Evolutionary conservation across 2,113 vertebrate genomes (phyloP).

Genomic region (Gila orcuttii): DNA sequence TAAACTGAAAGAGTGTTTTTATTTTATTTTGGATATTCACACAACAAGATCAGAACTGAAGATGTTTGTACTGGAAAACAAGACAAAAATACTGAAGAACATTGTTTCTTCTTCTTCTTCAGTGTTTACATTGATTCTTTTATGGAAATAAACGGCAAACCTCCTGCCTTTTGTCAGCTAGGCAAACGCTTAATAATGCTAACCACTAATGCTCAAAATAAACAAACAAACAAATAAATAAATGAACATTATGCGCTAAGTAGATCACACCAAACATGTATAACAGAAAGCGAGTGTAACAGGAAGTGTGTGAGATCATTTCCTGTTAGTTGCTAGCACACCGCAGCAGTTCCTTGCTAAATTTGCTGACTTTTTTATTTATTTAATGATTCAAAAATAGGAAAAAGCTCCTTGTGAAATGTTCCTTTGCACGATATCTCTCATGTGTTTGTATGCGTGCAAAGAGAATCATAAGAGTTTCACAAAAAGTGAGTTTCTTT

Average conservation of each 20-base stretch:
- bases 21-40: no score
- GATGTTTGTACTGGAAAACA: no score
- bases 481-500: no score
- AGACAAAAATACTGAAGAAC: no score
- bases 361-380: background rate
- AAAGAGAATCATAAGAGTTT: no score
- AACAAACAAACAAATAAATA: background rate
- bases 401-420: background rate
- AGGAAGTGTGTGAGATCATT: slow-evolving; percentile 14
- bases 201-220: background rate
- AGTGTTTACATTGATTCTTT: background rate
- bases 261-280: no score
- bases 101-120: no score
- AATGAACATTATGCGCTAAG: background rate
- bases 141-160: background rate
- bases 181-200: background rate
- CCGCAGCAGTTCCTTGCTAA: no score
- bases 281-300: background rate
- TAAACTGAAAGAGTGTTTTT: no score
- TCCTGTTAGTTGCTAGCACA: slow-evolving; percentile 2
- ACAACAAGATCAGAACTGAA: no score
- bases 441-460: background rate
- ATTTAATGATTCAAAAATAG: background rate
- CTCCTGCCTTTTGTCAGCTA: no score
- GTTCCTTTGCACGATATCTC: background rate